Conservation (phyloP, 2,888 invertebrate genomes). For the Chloromyia formosa region DNA sequence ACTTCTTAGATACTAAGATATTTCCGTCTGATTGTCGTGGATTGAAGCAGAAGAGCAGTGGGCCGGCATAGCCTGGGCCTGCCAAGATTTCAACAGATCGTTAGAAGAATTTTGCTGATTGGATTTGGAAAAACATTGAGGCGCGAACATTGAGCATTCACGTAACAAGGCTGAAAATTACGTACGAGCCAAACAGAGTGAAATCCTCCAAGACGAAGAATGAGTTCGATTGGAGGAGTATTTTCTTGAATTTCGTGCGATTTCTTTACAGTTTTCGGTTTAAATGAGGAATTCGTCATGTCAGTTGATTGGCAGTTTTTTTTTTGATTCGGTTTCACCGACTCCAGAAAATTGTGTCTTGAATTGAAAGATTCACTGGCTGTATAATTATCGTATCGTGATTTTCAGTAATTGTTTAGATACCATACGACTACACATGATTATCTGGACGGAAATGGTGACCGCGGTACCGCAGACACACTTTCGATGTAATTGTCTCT, state of each 20-base stretch:
- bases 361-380: neutral
- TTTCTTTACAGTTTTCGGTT: neutral
- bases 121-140: constrained; percentile 12
- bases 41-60: neutral
- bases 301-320: neutral
- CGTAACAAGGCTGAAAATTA: constrained; percentile 24
- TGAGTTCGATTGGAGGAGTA: too few species aligned
- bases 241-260: too few species aligned
- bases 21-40: neutral
- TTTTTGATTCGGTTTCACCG: neutral
- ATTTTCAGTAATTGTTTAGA: neutral
- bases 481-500: too few species aligned
- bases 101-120: constrained; percentile 13
- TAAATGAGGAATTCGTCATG: neutral
- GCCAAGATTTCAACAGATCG: neutral
- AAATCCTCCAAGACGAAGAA: too few species aligned
- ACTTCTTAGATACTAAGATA: neutral
- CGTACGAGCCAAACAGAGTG: neutral
- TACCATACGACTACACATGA: too few species aligned
- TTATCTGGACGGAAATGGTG: too few species aligned
- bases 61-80: too few species aligned
- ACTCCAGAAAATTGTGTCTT: too few species aligned
- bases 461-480: too few species aligned
- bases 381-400: neutral
- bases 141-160: constrained; percentile 14